These are phyloP conservation scores for Cetonia aurata DNA, from an alignment of 2,888 invertebrate genomes.

Conservation along the genomic window DNA sequence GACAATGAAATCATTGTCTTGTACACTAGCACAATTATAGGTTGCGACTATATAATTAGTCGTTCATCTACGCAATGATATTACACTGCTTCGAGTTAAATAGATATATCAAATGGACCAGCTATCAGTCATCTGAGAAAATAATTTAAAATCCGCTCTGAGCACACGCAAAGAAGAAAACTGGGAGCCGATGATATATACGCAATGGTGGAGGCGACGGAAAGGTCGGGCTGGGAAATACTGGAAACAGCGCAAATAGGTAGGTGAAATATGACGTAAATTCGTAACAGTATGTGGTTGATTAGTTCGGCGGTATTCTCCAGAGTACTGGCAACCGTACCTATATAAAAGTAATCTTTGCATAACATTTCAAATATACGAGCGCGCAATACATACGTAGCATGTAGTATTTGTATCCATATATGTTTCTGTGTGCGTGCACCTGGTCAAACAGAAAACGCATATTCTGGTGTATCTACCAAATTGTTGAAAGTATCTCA, in stretches of 20 bases:
- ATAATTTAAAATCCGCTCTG: conserved; percentile 49
- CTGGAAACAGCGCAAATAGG: conserved; percentile 10
- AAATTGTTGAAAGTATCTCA: neutral
- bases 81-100: too few species aligned
- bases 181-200: neutral
- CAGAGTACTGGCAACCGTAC: conserved; percentile 47
- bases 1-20: too few species aligned
- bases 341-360: conserved; percentile 54
- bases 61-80: too few species aligned
- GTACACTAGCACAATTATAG: too few species aligned
- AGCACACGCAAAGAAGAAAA: neutral
- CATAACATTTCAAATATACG: conserved; percentile 31
- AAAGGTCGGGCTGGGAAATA: neutral
- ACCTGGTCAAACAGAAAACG: neutral
- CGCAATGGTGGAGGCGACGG: neutral
- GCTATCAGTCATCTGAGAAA: conserved; percentile 52
- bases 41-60: too few species aligned
- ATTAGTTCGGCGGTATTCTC: conserved; percentile 54
- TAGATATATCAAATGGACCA: conserved; percentile 48
- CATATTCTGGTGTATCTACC: too few species aligned
- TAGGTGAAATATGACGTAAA: conserved; percentile 53
- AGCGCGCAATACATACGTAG: conserved; percentile 2
- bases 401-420: neutral
- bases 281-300: conserved; percentile 54
- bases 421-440: neutral